A percentile compares a stretch with the other conserved stretches of the same genome.
Conservation (phyloP, 2,888 invertebrate genomes). For the Drosophila longiperda region DNA sequence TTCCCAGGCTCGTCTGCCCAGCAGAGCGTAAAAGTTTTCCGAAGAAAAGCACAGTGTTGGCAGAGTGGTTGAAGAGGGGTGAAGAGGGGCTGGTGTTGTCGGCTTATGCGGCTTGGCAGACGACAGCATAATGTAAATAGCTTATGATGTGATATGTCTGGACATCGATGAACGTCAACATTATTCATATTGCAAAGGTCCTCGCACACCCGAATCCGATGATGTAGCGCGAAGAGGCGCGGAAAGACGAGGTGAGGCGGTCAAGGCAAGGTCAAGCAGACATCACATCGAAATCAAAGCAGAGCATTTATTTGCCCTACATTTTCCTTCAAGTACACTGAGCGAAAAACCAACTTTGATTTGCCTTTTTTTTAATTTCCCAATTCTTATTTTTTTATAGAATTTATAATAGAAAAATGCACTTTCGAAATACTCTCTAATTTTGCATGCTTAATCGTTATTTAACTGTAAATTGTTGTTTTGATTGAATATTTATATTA, state of each 20-base stretch:
- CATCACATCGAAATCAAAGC: conserved; percentile 24
- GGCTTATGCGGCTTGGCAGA: conserved; percentile 30
- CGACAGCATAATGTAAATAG: conserved; percentile 50
- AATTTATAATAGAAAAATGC: background rate
- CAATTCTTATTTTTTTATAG: background rate
- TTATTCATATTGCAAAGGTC: conserved; percentile 12
- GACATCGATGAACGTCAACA: conserved; percentile 19
- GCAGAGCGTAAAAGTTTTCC: conserved; percentile 52
- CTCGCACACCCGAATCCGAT: background rate
- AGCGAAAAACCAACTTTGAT: background rate
- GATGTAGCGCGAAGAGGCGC: background rate
- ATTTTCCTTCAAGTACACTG: background rate
- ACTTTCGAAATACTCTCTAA: background rate
- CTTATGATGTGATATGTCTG: conserved; percentile 59
- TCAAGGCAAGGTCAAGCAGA: conserved; percentile 24
- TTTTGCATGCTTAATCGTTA: no score
- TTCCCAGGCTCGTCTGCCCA: conserved; percentile 56
- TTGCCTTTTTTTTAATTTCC: background rate
- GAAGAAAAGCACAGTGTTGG: background rate
- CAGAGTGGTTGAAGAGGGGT: background rate
- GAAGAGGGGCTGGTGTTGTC: conserved; percentile 1
- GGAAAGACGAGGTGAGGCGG: conserved; percentile 5
- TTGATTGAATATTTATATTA: background rate
- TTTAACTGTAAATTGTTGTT: no score
- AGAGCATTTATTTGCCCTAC: conserved; percentile 28